Evolutionary conservation across 2,113 vertebrate species (phyloP), one percentile per base, ranked within the genome.

Genomic region (Felis chaus): DNA sequence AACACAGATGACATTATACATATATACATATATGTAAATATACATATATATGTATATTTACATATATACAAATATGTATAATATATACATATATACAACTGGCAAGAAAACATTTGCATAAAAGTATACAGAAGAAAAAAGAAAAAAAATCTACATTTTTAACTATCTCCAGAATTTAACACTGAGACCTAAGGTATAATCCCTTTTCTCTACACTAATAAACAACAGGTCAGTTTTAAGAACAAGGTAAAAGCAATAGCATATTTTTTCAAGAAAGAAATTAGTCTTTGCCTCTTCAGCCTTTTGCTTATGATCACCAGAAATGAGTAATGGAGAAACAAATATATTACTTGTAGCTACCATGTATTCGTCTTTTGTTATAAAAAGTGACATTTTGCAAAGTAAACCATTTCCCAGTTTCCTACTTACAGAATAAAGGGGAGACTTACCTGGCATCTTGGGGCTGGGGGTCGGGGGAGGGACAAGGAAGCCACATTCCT

Each of bases 241-340:
- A 81, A 39, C 65, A 97, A 91, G 73, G 83, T 74, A 53, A 65
- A 65, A 93, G 31, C 41, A 97, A 29, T 15, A 61, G 45, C 50
- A 6, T 29, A 29, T 66, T 81, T 84, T 81, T 69, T 33, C 31
- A 81, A 96, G 31, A 29, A 50, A 81, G n/a, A 31, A 93, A 94
- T 86, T 86, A 80, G 7, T 73, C 27, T 89, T 91, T 91, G 3
- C 19, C 4, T 66, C 29, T 48, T 84, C 8, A 7, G 55, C 55
- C 69, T 93, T 95, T 96, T 92, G 74, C 19, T 27, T 87, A 18
- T 68, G 29, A 88, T 45, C 7, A 65, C 9, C 55, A 84, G 13
- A 89, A 66, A 61, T 33, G 74, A 83, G 61, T 71, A 61, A 82
- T 13, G 12, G 19, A 78, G 41, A 98, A 61, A 93, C 45, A 96